Base-by-base conservation (phyloP, 2,113 vertebrate genomes). In the Dendropsophus ebraccatus region DNA sequence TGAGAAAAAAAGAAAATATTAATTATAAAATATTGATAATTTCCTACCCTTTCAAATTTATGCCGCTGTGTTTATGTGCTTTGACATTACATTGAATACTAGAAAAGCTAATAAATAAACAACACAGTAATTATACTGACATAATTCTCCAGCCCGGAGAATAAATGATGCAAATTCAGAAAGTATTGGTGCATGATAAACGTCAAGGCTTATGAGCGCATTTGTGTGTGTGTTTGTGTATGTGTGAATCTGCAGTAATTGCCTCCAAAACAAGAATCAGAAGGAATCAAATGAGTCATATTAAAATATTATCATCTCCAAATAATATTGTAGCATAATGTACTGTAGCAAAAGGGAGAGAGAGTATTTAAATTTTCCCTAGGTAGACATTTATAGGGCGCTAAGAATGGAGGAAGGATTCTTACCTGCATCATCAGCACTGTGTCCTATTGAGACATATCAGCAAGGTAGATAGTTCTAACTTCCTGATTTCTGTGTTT, bases 21-120 rank as follows among this genome's bases (percentile, higher is more conserved):
- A 94, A 94, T 92, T 92, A 92, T 88, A 91, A 94, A 88, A 90
- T 92, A 93, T 89, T 92, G 91, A 90, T 92, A 91, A 92, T 90
- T 90, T 91, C 91, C 90, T 89, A 52, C 81, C 87, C 88, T 75
- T 91, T 90, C 89, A 88, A 58, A 91, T 90, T 88, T 89, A 89
- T 70, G 81, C 86, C 87, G 87, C 88, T 81, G 79, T 28, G 54
- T 87, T 88, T 84, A 89, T 60, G 28, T 86, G 85, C 88, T 89
- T 87, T 83, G 82, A 88, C 82, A 88, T 90, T 84, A 74, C 67
- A 87, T 85, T 84, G 91, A 87, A 58, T 32, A 25, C 72, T 88
- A 83, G 54, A 0, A 0, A 28, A 84, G 62, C 25, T 86, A 79
- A 88, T 73, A 90, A 89, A 89, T 81, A 77, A 92, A 89, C 37